Percentiles rank a stretch among this genome's conserved stretches.
These are phyloP conservation scores for Diplolepis rosae DNA, from an alignment of 2,888 invertebrate species.

Conservation along the genomic window DNA sequence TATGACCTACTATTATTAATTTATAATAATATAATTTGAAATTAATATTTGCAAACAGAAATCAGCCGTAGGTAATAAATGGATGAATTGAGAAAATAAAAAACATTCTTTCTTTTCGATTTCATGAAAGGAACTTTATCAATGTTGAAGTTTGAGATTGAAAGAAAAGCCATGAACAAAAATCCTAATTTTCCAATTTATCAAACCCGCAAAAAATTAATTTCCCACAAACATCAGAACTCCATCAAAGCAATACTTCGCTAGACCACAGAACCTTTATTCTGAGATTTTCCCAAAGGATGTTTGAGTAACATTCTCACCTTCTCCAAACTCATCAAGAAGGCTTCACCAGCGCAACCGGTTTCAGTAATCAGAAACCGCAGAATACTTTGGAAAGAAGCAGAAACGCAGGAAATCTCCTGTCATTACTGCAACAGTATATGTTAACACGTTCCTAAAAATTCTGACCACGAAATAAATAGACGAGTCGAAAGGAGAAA, in stretches of 20 bases:
- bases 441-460: too few species aligned
- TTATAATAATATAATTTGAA: too few species aligned
- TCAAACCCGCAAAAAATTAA: neutral
- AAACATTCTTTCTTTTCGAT: too few species aligned
- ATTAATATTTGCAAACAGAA: too few species aligned
- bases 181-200: neutral
- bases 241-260: slow-evolving; percentile 5
- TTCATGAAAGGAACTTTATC: too few species aligned
- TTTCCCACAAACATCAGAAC: slow-evolving; percentile 17
- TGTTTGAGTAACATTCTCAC: slow-evolving; percentile 25
- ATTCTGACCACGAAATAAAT: neutral
- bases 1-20: too few species aligned
- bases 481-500: neutral
- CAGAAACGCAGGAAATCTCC: slow-evolving; percentile 10
- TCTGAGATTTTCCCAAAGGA: slow-evolving; percentile 23
- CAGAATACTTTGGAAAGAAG: slow-evolving; percentile 22
- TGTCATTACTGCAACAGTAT: neutral
- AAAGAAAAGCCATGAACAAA: neutral
- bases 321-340: slow-evolving; percentile 26
- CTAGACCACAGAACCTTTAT: slow-evolving; percentile 8
- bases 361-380: slow-evolving; percentile 18
- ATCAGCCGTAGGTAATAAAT: too few species aligned
- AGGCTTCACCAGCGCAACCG: slow-evolving; percentile 16
- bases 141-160: neutral
- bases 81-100: too few species aligned